These are phyloP conservation scores for Sciaenops ocellatus DNA, from an alignment of 2,797 vertebrate species.

Conservation along the genomic window DNA sequence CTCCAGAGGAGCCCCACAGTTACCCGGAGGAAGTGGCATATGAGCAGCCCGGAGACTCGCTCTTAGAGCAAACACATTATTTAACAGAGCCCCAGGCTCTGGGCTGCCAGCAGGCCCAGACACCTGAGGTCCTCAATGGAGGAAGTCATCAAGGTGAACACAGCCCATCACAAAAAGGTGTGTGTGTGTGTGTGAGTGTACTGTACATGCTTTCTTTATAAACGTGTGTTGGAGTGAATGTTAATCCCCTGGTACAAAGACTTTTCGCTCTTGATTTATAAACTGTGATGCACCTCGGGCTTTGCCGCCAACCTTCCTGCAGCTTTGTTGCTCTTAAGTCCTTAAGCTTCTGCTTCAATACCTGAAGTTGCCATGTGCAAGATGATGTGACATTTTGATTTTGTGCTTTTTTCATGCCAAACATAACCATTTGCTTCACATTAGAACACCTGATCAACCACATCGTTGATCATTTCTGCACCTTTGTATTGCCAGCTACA, in stretches of 20 bases:
- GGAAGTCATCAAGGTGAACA: slow-evolving; percentile 79
- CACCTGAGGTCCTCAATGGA: slow-evolving; percentile 84
- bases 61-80: slow-evolving; percentile 79
- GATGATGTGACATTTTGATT: slow-evolving; percentile 65
- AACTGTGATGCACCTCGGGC: slow-evolving; percentile 57
- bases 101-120: slow-evolving; percentile 81
- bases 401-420: slow-evolving; percentile 68
- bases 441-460: slow-evolving; percentile 73
- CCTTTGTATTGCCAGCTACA: slow-evolving; percentile 94
- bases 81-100: slow-evolving; percentile 81
- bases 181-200: slow-evolving; percentile 63
- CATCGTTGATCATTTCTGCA: slow-evolving; percentile 69
- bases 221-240: slow-evolving; percentile 13
- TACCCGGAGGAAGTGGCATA: slow-evolving; percentile 71
- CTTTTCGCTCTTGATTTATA: slow-evolving; percentile 33
- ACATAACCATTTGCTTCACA: slow-evolving; percentile 76
- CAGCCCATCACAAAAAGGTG: slow-evolving; percentile 78
- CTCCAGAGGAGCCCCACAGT: slow-evolving; percentile 67
- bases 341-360: slow-evolving; percentile 64
- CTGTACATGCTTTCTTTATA: neutral
- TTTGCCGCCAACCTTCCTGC: slow-evolving; percentile 61
- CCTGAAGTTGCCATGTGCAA: slow-evolving; percentile 55
- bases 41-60: slow-evolving; percentile 74
- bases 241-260: slow-evolving; percentile 48
- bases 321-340: slow-evolving; percentile 65